Percentiles rank a stretch among this genome's conserved stretches.
These are phyloP conservation scores for Coturnix japonica DNA, from an alignment of 2,113 vertebrate species.

Conservation along the genomic window DNA sequence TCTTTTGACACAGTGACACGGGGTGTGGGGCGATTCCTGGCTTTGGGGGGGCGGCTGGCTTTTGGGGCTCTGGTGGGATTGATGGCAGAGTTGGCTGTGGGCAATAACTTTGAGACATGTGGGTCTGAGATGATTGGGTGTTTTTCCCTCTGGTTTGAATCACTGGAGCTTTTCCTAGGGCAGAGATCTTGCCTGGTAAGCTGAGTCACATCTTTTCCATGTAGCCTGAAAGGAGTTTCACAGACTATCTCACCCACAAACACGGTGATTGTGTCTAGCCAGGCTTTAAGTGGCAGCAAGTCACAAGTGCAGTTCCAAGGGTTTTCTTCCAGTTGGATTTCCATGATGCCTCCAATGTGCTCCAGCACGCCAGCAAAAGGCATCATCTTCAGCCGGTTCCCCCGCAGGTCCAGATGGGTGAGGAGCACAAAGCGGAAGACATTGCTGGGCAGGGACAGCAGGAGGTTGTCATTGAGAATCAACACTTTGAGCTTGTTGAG, in stretches of 20 bases:
- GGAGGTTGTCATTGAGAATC: slow-evolving; percentile 98
- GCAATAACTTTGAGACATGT: slow-evolving; percentile 80
- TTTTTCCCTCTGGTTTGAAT: slow-evolving; percentile 80
- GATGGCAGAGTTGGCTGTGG: slow-evolving; percentile 86
- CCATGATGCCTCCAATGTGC: slow-evolving; percentile 98
- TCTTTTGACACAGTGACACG: slow-evolving; percentile 90
- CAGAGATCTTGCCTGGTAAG: slow-evolving; percentile 96
- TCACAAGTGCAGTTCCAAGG: slow-evolving; percentile 99
- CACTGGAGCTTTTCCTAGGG: slow-evolving; percentile 87
- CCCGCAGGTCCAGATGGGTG: slow-evolving; percentile 96
- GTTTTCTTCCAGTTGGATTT: slow-evolving; percentile 98
- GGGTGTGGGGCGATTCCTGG: slow-evolving; percentile 92
- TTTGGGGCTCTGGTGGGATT: slow-evolving; percentile 89
- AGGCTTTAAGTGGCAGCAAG: slow-evolving; percentile 93
- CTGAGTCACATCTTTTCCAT: slow-evolving; percentile 96
- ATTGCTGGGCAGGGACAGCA: slow-evolving; percentile 92
- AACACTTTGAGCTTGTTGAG: slow-evolving; percentile 97
- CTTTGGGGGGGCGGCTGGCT: slow-evolving; percentile 92
- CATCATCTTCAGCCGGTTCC: slow-evolving; percentile 93
- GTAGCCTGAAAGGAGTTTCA: slow-evolving; percentile 94
- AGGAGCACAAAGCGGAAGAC: slow-evolving; percentile 97
- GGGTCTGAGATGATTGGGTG: slow-evolving; percentile 84
- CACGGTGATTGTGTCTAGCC: slow-evolving; percentile 97
- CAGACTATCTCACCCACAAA: slow-evolving; percentile 97
- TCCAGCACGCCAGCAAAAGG: slow-evolving; percentile 96